Conservation (phyloP, 2,888 invertebrate genomes). For the Hydroisotoma schaefferi region DNA sequence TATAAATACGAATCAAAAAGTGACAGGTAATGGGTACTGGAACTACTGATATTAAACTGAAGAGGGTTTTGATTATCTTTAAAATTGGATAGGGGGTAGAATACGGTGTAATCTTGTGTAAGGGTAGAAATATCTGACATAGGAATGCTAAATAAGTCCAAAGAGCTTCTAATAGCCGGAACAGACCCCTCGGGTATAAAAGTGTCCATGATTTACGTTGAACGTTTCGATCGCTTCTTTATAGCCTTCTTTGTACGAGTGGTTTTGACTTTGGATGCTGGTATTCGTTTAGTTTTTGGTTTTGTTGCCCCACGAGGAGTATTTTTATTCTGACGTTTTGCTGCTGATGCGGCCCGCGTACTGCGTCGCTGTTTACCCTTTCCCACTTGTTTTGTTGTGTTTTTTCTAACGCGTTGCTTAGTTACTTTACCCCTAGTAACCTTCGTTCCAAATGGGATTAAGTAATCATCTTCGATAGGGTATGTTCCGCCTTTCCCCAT, state of each 20-base stretch:
- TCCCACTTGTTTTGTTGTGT: background rate
- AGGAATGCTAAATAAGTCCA: background rate
- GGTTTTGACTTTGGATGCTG: background rate
- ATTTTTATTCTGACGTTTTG: too few species aligned
- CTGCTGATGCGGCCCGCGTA: too few species aligned
- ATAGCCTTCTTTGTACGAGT: background rate
- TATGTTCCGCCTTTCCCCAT: background rate
- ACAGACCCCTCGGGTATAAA: background rate
- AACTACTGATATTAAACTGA: background rate
- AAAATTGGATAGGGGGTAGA: background rate
- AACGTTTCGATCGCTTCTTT: background rate
- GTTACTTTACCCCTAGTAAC: background rate
- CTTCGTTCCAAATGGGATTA: background rate
- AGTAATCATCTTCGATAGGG: background rate
- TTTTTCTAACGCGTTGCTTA: background rate
- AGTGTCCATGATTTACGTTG: too few species aligned
- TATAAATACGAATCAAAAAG: background rate
- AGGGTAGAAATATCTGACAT: background rate
- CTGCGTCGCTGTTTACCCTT: background rate
- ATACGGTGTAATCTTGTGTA: background rate
- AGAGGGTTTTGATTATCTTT: background rate
- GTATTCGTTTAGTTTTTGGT: background rate
- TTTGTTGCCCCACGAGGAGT: background rate
- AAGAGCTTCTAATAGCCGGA: background rate
- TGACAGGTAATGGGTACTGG: background rate